phyloP scores from a whole-genome alignment of 2,113 vertebrate species.

The Sorex araneus region DNA sequence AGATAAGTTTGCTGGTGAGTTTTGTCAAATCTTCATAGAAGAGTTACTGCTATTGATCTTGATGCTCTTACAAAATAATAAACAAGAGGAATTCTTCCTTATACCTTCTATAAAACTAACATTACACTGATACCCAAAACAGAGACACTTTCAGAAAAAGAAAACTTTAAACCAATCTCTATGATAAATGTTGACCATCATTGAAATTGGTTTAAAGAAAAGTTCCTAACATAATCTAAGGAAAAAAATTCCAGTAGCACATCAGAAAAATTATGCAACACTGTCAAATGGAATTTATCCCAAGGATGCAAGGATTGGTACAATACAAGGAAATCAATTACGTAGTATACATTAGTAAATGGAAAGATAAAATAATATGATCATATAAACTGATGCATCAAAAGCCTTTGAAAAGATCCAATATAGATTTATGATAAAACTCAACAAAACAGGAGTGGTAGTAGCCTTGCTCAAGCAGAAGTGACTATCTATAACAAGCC shows the following conservation, averaged over 20 bases:
- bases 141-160: too few species aligned
- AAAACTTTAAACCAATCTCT: too few species aligned
- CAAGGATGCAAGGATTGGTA: not conserved
- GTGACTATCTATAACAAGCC: not conserved
- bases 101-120: too few species aligned
- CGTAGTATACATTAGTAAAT: not conserved
- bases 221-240: not conserved
- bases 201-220: not conserved
- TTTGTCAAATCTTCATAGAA: not conserved
- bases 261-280: not conserved
- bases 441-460: not conserved
- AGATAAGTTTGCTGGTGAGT: not conserved
- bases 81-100: too few species aligned
- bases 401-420: not conserved
- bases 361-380: too few species aligned
- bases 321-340: not conserved
- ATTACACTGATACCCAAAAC: too few species aligned
- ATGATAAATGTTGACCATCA: too few species aligned
- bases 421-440: not conserved
- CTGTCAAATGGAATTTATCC: not conserved
- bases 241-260: not conserved
- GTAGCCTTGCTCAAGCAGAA: not conserved
- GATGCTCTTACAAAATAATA: too few species aligned
- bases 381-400: not conserved
- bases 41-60: too few species aligned